These are phyloP conservation scores for Barypeithes pellucidus DNA, from an alignment of 2,888 invertebrate genomes.

Conservation along the genomic window DNA sequence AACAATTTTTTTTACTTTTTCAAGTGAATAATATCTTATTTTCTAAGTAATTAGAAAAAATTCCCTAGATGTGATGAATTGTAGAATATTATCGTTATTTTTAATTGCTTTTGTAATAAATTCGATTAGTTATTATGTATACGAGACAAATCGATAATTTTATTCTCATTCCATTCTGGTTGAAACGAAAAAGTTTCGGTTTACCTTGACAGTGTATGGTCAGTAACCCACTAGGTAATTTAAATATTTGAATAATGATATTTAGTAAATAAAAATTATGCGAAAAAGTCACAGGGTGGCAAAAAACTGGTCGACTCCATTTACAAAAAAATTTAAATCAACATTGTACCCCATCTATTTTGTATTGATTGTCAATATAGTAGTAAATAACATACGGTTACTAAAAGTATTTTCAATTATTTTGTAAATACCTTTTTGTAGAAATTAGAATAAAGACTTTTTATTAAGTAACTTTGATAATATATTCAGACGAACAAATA, in stretches of 20 bases:
- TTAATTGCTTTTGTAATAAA: no score
- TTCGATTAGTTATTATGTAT: slow-evolving; percentile 4
- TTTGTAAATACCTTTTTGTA: slow-evolving; percentile 52
- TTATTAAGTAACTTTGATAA: slow-evolving; percentile 51
- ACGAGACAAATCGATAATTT: slow-evolving; percentile 4
- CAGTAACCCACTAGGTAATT: slow-evolving; percentile 15
- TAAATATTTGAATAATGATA: slow-evolving; percentile 33
- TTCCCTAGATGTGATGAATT: no score
- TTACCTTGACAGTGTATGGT: slow-evolving; percentile 9
- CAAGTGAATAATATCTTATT: no score
- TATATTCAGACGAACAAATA: slow-evolving; percentile 17
- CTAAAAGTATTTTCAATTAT: slow-evolving; percentile 33
- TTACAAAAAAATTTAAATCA: slow-evolving; percentile 29
- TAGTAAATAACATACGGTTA: slow-evolving; percentile 25
- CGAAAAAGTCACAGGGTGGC: slow-evolving; percentile 44
- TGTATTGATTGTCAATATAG: slow-evolving; percentile 42
- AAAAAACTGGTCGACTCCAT: slow-evolving; percentile 26
- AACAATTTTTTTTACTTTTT: no score
- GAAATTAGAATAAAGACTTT: slow-evolving; percentile 43
- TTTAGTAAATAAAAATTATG: slow-evolving; percentile 32
- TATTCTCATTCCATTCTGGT: background rate
- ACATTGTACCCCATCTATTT: slow-evolving; percentile 25
- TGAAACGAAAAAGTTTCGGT: background rate
- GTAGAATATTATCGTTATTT: no score
- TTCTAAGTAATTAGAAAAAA: no score